Conservation (phyloP, 2,888 invertebrate species). For the Lithophane semibrunnea region DNA sequence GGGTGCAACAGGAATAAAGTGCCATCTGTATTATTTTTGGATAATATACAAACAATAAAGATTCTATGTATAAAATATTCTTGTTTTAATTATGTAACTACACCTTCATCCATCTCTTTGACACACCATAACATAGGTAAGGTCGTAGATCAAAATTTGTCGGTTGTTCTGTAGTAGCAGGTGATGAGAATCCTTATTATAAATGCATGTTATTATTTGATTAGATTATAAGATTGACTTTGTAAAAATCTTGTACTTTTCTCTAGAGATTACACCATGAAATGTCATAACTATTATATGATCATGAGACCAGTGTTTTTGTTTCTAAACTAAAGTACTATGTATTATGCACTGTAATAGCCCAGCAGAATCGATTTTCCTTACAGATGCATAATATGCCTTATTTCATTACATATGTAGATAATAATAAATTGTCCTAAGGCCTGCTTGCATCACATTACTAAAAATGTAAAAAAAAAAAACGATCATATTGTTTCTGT, state of each 20-base stretch:
- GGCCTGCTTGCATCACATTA: not conserved
- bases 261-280: not conserved
- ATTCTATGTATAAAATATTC: conserved; percentile 12
- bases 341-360: not conserved
- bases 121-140: not conserved
- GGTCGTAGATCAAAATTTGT: not conserved
- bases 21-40: conserved; percentile 66
- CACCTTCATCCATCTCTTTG: too few relatives aligned
- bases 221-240: not conserved
- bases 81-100: conserved; percentile 20
- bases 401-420: too few relatives aligned
- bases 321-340: not conserved
- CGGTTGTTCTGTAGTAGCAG: not conserved
- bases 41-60: conserved; percentile 56
- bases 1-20: conserved; percentile 53
- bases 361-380: not conserved
- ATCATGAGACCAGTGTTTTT: not conserved
- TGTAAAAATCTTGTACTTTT: not conserved
- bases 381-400: not conserved
- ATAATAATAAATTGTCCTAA: too few relatives aligned
- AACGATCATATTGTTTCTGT: too few relatives aligned
- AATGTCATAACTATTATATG: not conserved
- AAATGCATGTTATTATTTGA: not conserved
- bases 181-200: too few relatives aligned
- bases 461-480: not conserved